These are phyloP conservation scores for Psephotus haematonotus DNA, from an alignment of 2,113 vertebrate genomes.

Conservation along the genomic window DNA sequence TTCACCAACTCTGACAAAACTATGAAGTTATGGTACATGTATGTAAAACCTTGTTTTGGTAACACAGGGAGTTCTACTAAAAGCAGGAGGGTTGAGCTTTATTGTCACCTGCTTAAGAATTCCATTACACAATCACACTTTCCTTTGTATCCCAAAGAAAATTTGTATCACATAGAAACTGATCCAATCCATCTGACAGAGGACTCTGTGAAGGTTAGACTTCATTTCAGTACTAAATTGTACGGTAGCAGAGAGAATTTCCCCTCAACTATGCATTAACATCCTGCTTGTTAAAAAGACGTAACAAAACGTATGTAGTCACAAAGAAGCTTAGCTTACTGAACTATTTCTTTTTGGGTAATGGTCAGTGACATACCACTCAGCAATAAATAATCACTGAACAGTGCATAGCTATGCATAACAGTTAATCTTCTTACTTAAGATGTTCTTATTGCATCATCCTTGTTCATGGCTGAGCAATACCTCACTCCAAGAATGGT, in stretches of 20 bases:
- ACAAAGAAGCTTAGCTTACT: neutral
- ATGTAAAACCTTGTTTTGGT: neutral
- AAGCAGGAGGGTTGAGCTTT: neutral
- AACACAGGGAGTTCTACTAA: neutral
- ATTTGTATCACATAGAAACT: neutral
- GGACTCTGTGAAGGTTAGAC: neutral
- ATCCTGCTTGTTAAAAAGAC: constrained; percentile 9
- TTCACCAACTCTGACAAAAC: neutral
- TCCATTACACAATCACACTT: neutral
- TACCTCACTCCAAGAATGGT: neutral
- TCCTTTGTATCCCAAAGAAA: neutral
- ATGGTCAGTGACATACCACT: neutral
- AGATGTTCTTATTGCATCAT: neutral
- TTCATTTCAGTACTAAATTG: neutral
- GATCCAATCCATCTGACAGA: neutral
- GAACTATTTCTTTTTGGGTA: neutral
- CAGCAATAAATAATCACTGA: constrained; percentile 14
- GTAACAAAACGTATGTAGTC: neutral
- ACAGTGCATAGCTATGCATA: neutral
- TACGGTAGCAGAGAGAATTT: neutral
- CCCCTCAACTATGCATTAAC: neutral
- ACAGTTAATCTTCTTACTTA: neutral
- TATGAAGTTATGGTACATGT: neutral
- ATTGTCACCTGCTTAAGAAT: neutral
- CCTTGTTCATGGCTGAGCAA: neutral